phyloP scores from a whole-genome alignment of 2,113 vertebrate species.

The Apteryx mantelli region DNA sequence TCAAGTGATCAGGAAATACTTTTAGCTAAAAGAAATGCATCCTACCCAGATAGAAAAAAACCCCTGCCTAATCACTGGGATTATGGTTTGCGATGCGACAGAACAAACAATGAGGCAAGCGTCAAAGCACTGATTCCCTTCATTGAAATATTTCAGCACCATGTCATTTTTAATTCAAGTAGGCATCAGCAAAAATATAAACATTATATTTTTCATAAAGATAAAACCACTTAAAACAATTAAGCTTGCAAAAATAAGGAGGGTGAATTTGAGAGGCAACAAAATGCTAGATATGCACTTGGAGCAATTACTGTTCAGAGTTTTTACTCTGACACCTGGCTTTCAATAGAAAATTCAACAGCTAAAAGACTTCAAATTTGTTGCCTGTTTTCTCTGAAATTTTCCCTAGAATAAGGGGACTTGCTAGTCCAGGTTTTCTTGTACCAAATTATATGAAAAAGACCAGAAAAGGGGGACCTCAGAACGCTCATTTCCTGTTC shows the following conservation, averaged over 20 bases:
- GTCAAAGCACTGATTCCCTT: neutral
- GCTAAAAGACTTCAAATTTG: constrained; percentile 16
- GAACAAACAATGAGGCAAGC: neutral
- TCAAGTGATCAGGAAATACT: neutral
- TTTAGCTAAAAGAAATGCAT: neutral
- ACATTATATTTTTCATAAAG: neutral
- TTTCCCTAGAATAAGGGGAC: neutral
- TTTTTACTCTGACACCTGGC: neutral
- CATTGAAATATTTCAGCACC: neutral
- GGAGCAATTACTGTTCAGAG: neutral
- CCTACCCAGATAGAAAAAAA: neutral
- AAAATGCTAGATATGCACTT: neutral
- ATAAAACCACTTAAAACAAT: neutral
- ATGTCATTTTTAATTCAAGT: neutral
- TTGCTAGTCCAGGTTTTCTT: neutral
- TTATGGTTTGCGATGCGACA: neutral
- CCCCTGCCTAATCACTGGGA: constrained; percentile 1
- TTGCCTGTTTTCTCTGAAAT: neutral
- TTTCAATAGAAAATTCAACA: constrained; percentile 17
- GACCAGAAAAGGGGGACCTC: neutral
- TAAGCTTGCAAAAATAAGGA: constrained; percentile 8
- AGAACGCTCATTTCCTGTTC: neutral
- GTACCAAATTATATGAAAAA: neutral
- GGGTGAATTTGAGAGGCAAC: neutral
- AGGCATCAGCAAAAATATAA: neutral